Conservation (phyloP, 2,797 vertebrate species). For the Pteronotus mesoamericanus region DNA sequence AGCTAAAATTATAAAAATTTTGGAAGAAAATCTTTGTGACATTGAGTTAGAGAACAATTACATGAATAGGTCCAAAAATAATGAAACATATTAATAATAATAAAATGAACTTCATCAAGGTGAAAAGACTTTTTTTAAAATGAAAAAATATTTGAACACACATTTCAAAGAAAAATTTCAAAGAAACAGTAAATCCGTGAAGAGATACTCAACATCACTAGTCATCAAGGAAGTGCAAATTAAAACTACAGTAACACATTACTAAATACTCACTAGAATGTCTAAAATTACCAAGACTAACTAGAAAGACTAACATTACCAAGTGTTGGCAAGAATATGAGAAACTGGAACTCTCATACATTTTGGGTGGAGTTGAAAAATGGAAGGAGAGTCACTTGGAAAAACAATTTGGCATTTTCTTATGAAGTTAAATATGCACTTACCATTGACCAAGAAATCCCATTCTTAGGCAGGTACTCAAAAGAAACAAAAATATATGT, state of each 20-base stretch:
- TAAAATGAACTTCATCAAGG: not conserved
- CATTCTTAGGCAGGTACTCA: too few species aligned
- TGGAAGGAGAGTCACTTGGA: not conserved
- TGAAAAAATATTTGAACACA: not conserved
- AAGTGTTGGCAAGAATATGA: not conserved
- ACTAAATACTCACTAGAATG: not conserved
- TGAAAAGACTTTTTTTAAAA: not conserved
- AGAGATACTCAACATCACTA: not conserved
- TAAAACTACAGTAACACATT: not conserved
- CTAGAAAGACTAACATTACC: not conserved
- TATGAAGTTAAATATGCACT: not conserved
- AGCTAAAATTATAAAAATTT: not conserved
- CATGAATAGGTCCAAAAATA: not conserved
- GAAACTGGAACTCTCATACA: not conserved
- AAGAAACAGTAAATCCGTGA: not conserved
- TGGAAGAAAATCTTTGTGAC: not conserved
- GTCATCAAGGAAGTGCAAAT: not conserved
- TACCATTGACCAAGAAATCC: not conserved
- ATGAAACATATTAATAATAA: not conserved
- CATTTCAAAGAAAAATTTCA: not conserved
- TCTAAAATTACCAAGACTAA: not conserved
- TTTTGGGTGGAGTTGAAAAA: not conserved
- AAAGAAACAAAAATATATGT: too few species aligned
- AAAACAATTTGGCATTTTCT: not conserved
- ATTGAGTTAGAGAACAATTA: not conserved